Base-by-base conservation (phyloP, 1,140 invertebrate genomes). In the Drosophila dunni region DNA sequence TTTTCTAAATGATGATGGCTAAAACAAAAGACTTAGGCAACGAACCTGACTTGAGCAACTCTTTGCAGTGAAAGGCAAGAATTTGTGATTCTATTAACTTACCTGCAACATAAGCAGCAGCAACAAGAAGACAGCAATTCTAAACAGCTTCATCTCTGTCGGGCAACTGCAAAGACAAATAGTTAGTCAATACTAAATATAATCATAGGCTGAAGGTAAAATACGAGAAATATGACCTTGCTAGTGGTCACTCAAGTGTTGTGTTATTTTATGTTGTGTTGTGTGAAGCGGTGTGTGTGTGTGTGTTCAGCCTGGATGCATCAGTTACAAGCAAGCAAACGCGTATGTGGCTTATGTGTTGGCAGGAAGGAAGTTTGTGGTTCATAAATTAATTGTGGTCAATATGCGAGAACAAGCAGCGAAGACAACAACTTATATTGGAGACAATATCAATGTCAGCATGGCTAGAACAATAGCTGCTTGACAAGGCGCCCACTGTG, bases 301-400 rank as follows among this genome's bases (percentile, higher is more conserved):
- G 24, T 58, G 17, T 69, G 73, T 66, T 76, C 45, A 38, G 53
- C 57, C 48, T 61, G 45, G 62, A 45, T 77, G 48, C 58, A 44
- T 69, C 54, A 36, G 62, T 80, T 78, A 84, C 78, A 85, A 80
- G 24, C 51, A 80, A 42, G 46, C 54, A 65, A 70, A 78, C 85
- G 81, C 81, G 81, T 80, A 40, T 11, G 38, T 40, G 10, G 9
- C 9, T 40, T 10, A 40, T 4, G 38, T 40, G 40, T 4, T 7
- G 83, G 54, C 72, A 79, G 83, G 84, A 86, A 88, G 83, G 78
- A 86, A 86, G 82, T 80, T 74, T 88, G 76, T 88, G 83, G 76
- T 86, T 86, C 82, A 86, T 86, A 86, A 86, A 86, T 82, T 88
- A 86, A 86, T 79, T 82, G 69, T 88, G 83, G 76, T 66, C 83